Conservation (phyloP, 2,888 invertebrate genomes). For the Eumacrocentrus americanus region DNA sequence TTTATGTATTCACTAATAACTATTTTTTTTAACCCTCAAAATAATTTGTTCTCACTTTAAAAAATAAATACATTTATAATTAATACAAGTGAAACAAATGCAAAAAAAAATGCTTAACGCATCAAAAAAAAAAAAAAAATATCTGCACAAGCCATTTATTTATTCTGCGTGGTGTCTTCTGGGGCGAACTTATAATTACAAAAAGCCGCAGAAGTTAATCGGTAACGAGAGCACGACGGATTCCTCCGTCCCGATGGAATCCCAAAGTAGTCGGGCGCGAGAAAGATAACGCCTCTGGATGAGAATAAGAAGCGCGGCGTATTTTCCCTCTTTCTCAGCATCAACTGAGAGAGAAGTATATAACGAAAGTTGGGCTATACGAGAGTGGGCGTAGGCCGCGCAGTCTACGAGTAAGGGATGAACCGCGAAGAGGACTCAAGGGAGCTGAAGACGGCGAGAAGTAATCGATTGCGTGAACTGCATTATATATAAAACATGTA, state of each 20-base stretch:
- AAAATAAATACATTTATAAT: too few relatives aligned
- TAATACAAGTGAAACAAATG: too few relatives aligned
- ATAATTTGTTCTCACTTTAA: too few relatives aligned
- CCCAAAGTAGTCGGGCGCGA: neutral
- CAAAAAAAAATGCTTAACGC: too few relatives aligned
- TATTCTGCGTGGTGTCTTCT: neutral
- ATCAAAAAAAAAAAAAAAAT: too few relatives aligned
- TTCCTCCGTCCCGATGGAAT: neutral
- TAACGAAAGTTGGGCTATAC: constrained; percentile 4
- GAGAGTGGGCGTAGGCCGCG: constrained; percentile 1
- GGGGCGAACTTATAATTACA: constrained; percentile 9
- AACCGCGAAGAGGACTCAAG: neutral
- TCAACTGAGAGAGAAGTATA: neutral
- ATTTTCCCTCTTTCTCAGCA: neutral
- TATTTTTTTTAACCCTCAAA: too few relatives aligned
- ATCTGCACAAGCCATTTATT: too few relatives aligned
- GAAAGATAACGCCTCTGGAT: neutral
- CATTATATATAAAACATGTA: constrained; percentile 4
- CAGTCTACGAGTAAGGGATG: neutral
- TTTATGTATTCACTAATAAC: too few relatives aligned
- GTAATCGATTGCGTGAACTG: constrained; percentile 22
- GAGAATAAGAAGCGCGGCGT: neutral
- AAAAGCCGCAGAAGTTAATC: constrained; percentile 5
- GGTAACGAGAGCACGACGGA: neutral
- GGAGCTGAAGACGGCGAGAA: neutral